Percentiles rank a stretch among this genome's conserved stretches.
Evolutionary conservation across 1,140 invertebrate genomes (phyloP).

Genomic region (Macrostomum lignano): DNA sequence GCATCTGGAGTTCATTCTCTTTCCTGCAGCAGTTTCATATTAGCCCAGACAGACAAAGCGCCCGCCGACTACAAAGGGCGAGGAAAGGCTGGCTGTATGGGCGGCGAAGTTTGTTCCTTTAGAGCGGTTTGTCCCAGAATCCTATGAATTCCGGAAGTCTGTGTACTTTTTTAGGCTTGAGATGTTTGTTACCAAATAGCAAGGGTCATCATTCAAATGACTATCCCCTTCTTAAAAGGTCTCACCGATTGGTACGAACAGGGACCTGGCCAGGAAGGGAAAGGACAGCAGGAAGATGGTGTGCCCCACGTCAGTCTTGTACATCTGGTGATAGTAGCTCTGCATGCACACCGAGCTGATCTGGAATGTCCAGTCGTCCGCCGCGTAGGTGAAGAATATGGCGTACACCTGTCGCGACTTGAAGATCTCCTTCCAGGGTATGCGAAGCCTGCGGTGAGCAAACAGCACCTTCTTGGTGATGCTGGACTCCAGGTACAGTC

Average conservation of each 20-base stretch:
- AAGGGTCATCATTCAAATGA: no score
- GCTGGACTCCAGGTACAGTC: background rate
- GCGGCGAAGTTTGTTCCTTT: no score
- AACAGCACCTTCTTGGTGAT: background rate
- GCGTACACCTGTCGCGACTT: conserved; percentile 1
- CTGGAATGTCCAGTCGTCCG: conserved; percentile 4
- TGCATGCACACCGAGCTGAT: conserved; percentile 1
- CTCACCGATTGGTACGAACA: conserved; percentile 3
- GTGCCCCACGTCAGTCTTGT: background rate
- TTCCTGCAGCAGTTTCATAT: no score
- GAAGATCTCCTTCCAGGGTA: conserved; percentile 2
- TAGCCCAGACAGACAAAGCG: no score
- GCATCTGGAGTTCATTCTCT: no score
- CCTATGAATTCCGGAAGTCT: no score
- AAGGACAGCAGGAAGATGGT: conserved; percentile 2
- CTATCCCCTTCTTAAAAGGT: background rate
- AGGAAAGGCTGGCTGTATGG: no score
- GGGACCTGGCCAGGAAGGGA: conserved; percentile 2
- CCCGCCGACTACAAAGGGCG: no score
- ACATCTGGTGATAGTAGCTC: background rate
- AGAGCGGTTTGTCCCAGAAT: no score
- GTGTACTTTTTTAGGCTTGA: no score
- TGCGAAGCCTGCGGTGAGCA: background rate
- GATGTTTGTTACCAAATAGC: no score
- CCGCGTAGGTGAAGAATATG: conserved; percentile 1